Base-by-base conservation (phyloP, 2,797 vertebrate species). In the Acipenser oxyrinchus region DNA sequence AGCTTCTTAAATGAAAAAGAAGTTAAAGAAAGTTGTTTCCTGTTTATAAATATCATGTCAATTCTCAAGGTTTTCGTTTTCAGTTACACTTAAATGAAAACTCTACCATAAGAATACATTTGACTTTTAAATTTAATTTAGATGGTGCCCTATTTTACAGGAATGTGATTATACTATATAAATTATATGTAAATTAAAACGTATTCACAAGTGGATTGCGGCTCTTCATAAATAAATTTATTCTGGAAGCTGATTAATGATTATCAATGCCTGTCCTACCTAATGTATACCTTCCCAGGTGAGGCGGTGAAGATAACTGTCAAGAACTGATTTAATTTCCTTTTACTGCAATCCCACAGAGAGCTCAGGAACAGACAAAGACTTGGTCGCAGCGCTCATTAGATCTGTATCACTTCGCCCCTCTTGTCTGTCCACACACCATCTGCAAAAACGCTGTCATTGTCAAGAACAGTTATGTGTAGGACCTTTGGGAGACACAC, bases 91-190 rank as follows among this genome's bases (percentile, higher is more conserved):
- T 18, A 18, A 18, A 18, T 1, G 18, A 18, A 18, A 9, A 57
- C 55, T 10, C 10, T 12, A 58, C 55, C 55, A 3, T 58, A 87
- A 88, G 86, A 84, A 77, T 86, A 73, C 86, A 94, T 94, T 91
- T 93, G 90, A 94, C 91, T 93, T 92, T 93, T 89, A 93, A 93
- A 95, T 95, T 92, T 85, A 91, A 95, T 94, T 89, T 89, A 89
- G 62, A 86, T 85, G 81, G 83, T 83, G 84, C 86, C 88, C 86
- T 76, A 85, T 91, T 93, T 89, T 86, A 86, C 88, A 79, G 80
- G 89, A 92, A 93, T 89, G 90, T 89, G 90, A 93, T 93, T 92
- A 92, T 86, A 86, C 86, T 82, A 2, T 18, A 18, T 18, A 18
- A 18, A 18, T 18, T 18, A 18, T 18, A 18, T 18, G 89, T 91